Evolutionary conservation across 2,113 vertebrate species (phyloP), one percentile per base, ranked within the genome.

Genomic region (Silurus meridionalis): DNA sequence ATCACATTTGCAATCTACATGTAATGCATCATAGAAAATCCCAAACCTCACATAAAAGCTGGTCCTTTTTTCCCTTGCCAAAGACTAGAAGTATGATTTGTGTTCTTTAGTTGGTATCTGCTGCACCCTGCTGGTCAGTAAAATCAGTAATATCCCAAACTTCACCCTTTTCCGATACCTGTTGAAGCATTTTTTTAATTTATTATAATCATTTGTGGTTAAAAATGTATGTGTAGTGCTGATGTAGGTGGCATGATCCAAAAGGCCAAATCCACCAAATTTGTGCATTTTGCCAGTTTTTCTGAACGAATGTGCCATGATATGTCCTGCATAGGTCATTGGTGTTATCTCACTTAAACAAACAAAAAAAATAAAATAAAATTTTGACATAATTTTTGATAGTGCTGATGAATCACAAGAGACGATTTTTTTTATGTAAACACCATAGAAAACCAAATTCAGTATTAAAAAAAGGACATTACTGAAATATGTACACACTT

Each of bases 101-200:
- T 25, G 25, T 79, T 25, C 48, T 50, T 50, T 64, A 53, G 46
- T 66, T 53, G 46, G 46, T 85, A 53, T 57, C 21, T 92, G 85
- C 87, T 91, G 87, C 91, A 92, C 3, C 85, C 93, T 92, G 87
- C 86, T 92, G 93, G 91, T 57, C 14, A 78, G 14, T 5, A 64
- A 64, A 21, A 21, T 64, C 17, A 23, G 3, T 64, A 37, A 37
- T 37, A 37, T 37, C 19, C 53, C 53, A 55, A 55, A 11, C 6
- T 55, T 55, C 8, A 1, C 23, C 10, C 63, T 11, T 66, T 5
- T 28, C 11, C 10, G 11, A 25, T 11, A 67, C 14, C n/a, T 67
- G n/a, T 28, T 67, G 63, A 25, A 64, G 23, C 11, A 64, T 64
- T 67, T 67, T 64, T 67, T 67, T 6, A n/a, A 13, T 67, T 28